Evolutionary conservation across 2,888 invertebrate species (phyloP), one percentile per base, ranked within the genome.

Genomic region (Macrosiphum euphorbiae): DNA sequence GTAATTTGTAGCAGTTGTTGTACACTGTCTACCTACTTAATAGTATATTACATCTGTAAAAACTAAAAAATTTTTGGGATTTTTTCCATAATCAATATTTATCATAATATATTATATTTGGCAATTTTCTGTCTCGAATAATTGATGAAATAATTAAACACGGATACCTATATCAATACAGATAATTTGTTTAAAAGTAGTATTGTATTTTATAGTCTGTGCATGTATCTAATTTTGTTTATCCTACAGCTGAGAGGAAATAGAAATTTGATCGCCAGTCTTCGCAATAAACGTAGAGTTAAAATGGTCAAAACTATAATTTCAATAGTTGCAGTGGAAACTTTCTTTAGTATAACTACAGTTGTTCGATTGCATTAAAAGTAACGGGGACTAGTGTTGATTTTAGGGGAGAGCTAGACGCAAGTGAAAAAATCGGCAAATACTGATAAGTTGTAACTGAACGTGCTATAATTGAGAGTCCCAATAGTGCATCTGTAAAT

Each of bases 291-390:
- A 88, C 16, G 16, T 52, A 28, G 5, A 88, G 44, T 88, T 41
- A 24, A 88, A 88, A 58, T 47, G 24, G 24, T 90, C 11, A 35
- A 61, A 90, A 50, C 35, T 13, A 11, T 13, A 11, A 50, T 90
- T 67, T n/a, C 24, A 41, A 26, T 35, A 13, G 8, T 78, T 67
- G 47, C 4, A 28, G 8, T 35, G 13, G 7, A 84, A 84, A 91
- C 52, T 44, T 13, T 91, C 41, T 84, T 41, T 11, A 41, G 28
- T 61, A 52, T 92, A 87, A 88, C 67, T 88, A 41, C 41, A 87
- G 92, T 88, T 88, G 26, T 41, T 41, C 61, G 41, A 92, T 50
- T 92, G 87, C 67, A 41, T 50, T 50, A 50, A 87, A 28, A 16
- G 28, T 92, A 44, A 50, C 28, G 44, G 26, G 52, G 26, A 44